phyloP scores from a whole-genome alignment of 2,888 invertebrate species.

The Lycia hirtaria region DNA sequence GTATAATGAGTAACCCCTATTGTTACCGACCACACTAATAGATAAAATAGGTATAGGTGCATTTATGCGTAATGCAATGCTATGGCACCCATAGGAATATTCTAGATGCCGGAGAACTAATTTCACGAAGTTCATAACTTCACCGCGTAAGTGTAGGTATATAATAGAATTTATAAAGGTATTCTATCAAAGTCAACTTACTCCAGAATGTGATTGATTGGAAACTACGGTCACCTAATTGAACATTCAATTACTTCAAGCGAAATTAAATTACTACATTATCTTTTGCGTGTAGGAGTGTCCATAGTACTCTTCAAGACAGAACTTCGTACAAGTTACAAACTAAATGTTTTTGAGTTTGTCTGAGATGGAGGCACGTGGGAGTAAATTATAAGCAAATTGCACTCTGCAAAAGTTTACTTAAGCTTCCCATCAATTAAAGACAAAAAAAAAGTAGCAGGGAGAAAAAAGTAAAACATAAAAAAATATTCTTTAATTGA shows the following conservation, averaged over 20 bases:
- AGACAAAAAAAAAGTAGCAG: neutral
- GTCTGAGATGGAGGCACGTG: neutral
- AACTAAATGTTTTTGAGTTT: constrained; percentile 16
- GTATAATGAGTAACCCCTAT: no score
- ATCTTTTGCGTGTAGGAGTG: constrained; percentile 20
- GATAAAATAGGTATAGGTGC: neutral
- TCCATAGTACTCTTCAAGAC: neutral
- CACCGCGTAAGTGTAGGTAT: constrained; percentile 36
- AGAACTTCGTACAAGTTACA: neutral
- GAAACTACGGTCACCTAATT: constrained; percentile 16
- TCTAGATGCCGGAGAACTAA: constrained; percentile 19
- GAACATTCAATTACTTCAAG: constrained; percentile 35
- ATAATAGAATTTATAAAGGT: constrained; percentile 36
- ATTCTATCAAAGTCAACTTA: constrained; percentile 35
- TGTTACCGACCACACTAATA: neutral
- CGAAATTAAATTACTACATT: no score
- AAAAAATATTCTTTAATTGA: neutral
- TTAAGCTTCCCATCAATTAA: neutral
- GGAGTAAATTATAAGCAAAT: constrained; percentile 11
- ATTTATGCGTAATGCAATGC: constrained; percentile 1
- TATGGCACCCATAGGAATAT: constrained; percentile 8
- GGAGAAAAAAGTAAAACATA: neutral
- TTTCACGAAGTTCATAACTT: constrained; percentile 33
- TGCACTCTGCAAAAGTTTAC: neutral
- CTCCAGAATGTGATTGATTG: constrained; percentile 26